Evolutionary conservation across 2,113 vertebrate species (phyloP).

Genomic region (Tricholaema leucomelas): DNA sequence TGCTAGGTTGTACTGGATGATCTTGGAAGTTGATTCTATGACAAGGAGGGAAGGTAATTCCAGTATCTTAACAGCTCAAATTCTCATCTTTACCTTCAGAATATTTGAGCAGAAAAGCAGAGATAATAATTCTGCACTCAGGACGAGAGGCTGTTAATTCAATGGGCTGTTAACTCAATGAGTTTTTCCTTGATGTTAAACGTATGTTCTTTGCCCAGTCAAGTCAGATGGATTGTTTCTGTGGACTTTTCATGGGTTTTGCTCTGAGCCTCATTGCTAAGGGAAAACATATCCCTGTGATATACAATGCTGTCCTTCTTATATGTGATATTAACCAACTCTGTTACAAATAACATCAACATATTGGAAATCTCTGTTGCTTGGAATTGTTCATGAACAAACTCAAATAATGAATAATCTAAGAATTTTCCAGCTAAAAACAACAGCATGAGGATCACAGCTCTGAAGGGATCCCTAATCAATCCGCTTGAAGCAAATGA

Average conservation of each 20-base stretch:
- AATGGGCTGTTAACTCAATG: background rate
- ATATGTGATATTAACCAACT: background rate
- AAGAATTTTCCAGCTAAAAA: constrained; percentile 12
- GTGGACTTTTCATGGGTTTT: background rate
- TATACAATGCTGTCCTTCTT: background rate
- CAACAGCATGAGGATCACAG: background rate
- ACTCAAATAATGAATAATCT: background rate
- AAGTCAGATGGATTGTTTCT: background rate
- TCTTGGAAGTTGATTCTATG: too few relatives aligned
- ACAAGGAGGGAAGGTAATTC: background rate
- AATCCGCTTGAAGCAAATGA: constrained; percentile 27
- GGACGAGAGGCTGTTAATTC: background rate
- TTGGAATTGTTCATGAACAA: constrained; percentile 18
- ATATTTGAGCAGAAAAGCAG: background rate
- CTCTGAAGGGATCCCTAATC: background rate
- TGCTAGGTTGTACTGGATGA: too few relatives aligned
- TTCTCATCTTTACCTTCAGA: background rate
- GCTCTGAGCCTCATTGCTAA: background rate
- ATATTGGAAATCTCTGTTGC: constrained; percentile 3
- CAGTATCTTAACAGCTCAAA: background rate
- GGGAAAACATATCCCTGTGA: background rate
- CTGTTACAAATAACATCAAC: constrained; percentile 15
- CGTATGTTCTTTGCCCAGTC: background rate
- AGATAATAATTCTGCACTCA: background rate
- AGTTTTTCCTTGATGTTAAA: background rate